Percentiles rank a stretch among this genome's conserved stretches.
phyloP scores from a whole-genome alignment of 2,113 vertebrate genomes.

The Lota lota region DNA sequence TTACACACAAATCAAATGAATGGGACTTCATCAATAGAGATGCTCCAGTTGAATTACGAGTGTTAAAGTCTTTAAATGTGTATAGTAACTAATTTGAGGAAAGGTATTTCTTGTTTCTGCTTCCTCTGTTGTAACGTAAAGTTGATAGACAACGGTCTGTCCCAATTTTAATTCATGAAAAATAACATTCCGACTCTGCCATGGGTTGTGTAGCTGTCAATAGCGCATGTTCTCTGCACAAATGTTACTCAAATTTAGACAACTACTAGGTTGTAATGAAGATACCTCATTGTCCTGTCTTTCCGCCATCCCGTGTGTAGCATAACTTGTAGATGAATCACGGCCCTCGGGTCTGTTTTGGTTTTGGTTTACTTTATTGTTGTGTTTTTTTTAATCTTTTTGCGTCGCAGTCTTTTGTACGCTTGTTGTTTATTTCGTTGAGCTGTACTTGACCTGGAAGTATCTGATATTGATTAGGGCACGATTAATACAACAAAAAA shows the following conservation, averaged over 20 bases:
- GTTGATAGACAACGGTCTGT: too few relatives aligned
- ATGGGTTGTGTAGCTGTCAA: not conserved
- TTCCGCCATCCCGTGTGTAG: conserved; percentile 64
- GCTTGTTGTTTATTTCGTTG: not conserved
- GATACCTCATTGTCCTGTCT: conserved; percentile 71
- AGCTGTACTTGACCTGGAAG: conserved; percentile 1
- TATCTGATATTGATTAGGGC: not conserved
- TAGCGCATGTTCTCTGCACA: not conserved
- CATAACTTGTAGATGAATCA: conserved; percentile 47
- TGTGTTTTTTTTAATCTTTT: not conserved
- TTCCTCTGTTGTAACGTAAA: too few relatives aligned
- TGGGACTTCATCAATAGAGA: too few relatives aligned
- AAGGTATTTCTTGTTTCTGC: too few relatives aligned
- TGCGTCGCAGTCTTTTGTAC: not conserved
- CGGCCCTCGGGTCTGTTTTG: conserved; percentile 17
- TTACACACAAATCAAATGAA: too few relatives aligned
- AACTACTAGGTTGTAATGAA: not conserved
- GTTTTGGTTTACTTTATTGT: not conserved
- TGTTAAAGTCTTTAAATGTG: too few relatives aligned
- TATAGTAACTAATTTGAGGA: too few relatives aligned
- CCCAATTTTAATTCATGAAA: too few relatives aligned
- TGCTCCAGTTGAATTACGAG: too few relatives aligned
- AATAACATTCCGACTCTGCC: too few relatives aligned
- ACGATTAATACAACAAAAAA: too few relatives aligned
- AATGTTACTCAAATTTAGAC: not conserved